A percentile compares a stretch with the other conserved stretches of the same genome.
Conservation (phyloP, 2,888 invertebrate species). For the Ophion obscuratus region DNA sequence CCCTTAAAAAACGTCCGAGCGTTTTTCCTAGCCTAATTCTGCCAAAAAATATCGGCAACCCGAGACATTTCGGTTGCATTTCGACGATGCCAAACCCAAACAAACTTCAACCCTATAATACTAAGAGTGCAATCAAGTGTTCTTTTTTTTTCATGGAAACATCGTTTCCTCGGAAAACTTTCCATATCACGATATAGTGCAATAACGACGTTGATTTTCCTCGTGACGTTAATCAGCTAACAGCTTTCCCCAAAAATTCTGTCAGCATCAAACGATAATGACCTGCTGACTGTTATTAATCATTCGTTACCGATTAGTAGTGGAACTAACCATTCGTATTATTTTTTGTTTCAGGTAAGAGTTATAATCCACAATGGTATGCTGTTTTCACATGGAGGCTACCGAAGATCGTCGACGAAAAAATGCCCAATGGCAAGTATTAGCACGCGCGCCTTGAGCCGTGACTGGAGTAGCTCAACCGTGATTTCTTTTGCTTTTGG, state of each 20-base stretch:
- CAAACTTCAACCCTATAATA: no score
- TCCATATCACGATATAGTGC: background rate
- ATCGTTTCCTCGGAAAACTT: background rate
- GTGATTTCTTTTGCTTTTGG: no score
- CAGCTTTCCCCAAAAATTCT: background rate
- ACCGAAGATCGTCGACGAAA: background rate
- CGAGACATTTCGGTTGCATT: background rate
- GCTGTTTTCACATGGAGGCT: background rate
- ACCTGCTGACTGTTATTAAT: background rate
- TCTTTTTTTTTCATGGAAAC: background rate
- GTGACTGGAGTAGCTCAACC: no score
- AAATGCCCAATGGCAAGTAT: conserved; percentile 12
- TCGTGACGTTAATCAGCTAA: no score
- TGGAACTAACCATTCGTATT: background rate
- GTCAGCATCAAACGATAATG: background rate
- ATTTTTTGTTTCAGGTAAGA: conserved; percentile 57
- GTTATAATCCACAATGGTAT: background rate
- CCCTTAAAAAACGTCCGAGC: background rate
- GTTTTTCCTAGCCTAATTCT: background rate
- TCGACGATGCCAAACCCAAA: no score
- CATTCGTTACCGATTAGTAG: background rate
- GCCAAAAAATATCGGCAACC: background rate
- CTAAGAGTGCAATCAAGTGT: no score
- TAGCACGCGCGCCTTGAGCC: no score
- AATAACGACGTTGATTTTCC: background rate